These are phyloP conservation scores for Anhinga anhinga DNA, from an alignment of 2,113 vertebrate species.

Conservation along the genomic window DNA sequence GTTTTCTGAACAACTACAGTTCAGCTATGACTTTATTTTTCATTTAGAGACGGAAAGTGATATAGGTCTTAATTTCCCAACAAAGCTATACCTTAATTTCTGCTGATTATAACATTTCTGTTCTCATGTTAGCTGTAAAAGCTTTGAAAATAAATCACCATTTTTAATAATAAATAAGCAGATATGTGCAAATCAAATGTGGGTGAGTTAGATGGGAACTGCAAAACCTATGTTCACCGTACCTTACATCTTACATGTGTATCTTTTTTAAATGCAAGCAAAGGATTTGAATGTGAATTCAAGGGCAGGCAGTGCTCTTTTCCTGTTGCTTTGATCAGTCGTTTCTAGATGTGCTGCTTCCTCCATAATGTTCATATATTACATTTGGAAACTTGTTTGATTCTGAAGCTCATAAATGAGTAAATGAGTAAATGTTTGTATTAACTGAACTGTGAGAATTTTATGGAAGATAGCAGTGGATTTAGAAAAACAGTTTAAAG, in stretches of 20 bases:
- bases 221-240: neutral
- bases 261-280: neutral
- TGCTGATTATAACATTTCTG: neutral
- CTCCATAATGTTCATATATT: neutral
- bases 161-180: neutral
- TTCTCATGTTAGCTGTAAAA: neutral
- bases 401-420: conserved; percentile 18
- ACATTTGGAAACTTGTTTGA: neutral
- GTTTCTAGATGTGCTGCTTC: neutral
- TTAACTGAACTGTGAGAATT: neutral
- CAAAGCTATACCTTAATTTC: conserved; percentile 14
- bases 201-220: neutral
- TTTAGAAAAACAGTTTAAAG: neutral
- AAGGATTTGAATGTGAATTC: neutral
- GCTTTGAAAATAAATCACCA: neutral
- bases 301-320: neutral
- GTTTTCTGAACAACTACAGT: conserved; percentile 14
- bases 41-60: conserved; percentile 9
- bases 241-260: neutral
- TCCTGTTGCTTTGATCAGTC: neutral
- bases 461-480: neutral
- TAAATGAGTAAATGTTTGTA: conserved; percentile 52
- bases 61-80: conserved; percentile 36
- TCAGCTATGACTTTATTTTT: conserved; percentile 37
- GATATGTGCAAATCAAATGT: conserved; percentile 1